Base-by-base conservation (phyloP, 2,888 invertebrate species). In the Halocaridina rubra region DNA sequence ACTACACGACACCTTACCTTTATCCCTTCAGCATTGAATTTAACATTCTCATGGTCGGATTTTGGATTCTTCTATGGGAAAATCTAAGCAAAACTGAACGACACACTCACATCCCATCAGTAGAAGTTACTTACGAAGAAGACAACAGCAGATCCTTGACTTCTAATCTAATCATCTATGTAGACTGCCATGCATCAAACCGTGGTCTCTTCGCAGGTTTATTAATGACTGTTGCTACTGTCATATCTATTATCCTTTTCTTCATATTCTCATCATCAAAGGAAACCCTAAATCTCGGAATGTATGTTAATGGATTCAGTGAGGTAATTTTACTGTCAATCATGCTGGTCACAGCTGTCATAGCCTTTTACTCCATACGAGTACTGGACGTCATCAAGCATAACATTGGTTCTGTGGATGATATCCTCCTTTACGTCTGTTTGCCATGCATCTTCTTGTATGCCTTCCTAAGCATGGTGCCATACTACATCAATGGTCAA, bases 11-110 rank as follows among this genome's bases (percentile, higher is more conserved):
- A 0, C 95, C 95, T 0, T 96, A 95, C 90, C 91, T 96, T 19
- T 96, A 95, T 89, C 96, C 96, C 0, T 96, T 96, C 90, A 95
- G 94, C 88, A 94, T 96, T 32, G 95, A 96, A 90, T 96, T 94
- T 91, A 95, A 94, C 90, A 94, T 96, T 89, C 93, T 96, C 85
- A 94, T 95, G 80, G 95, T 95, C 89, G 95, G 94, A 24, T 93
- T 95, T 29, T 93, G 94, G 89, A 94, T 93, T 90, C 93, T 95
- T 69, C 94, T 95, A 89, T 95, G 95, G 95, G 93, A 93, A 89
- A 94, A 95, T 89, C 94, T 95, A 81, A 95, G 94, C 4, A 91
- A 93, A 84, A 89, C 89, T 64, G 89, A 89, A 77, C 88, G 89
- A 24, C 88, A 88, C 84, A 78, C 79, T 2, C 87, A 88, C 77